Evolutionary conservation across 2,888 invertebrate genomes (phyloP).

Genomic region (Calliopum simillimum): DNA sequence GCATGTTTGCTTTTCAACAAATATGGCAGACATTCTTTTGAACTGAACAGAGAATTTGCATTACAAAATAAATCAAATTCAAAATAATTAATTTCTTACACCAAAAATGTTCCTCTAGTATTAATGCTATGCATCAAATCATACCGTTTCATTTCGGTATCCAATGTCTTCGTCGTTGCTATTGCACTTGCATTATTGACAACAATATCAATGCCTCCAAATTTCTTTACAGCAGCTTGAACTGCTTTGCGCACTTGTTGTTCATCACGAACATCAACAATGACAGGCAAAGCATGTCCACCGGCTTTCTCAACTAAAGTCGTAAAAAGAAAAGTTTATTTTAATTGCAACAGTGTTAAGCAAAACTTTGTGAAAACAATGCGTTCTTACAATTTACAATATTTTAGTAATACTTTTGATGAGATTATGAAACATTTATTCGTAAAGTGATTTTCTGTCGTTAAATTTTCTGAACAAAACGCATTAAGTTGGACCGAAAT

Average conservation of each 20-base stretch:
- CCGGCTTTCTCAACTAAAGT: constrained; percentile 80
- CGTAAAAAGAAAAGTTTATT: too few relatives aligned
- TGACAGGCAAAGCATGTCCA: constrained; percentile 81
- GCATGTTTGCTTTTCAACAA: constrained; percentile 88
- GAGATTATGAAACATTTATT: too few relatives aligned
- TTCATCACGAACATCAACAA: constrained; percentile 87
- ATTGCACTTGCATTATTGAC: constrained; percentile 98
- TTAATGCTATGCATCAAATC: constrained; percentile 97
- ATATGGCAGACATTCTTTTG: constrained; percentile 89
- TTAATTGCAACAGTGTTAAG: too few relatives aligned
- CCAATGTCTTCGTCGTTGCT: constrained; percentile 80
- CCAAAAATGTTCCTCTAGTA: constrained; percentile 93
- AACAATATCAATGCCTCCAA: constrained; percentile 95
- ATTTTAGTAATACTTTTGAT: too few relatives aligned
- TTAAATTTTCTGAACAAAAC: too few relatives aligned
- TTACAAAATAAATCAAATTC: neutral
- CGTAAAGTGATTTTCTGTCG: too few relatives aligned
- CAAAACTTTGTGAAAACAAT: too few relatives aligned
- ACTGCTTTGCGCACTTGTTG: constrained; percentile 75
- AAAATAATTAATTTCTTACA: constrained; percentile 72
- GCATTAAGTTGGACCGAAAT: too few relatives aligned
- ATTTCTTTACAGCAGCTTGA: constrained; percentile 76
- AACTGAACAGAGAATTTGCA: constrained; percentile 71
- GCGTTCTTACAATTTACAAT: too few relatives aligned
- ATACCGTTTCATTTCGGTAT: constrained; percentile 94